A percentile compares a stretch with the other conserved stretches of the same genome.
Evolutionary conservation across 2,113 vertebrate species (phyloP).

Genomic region (human (Homo sapiens)): DNA sequence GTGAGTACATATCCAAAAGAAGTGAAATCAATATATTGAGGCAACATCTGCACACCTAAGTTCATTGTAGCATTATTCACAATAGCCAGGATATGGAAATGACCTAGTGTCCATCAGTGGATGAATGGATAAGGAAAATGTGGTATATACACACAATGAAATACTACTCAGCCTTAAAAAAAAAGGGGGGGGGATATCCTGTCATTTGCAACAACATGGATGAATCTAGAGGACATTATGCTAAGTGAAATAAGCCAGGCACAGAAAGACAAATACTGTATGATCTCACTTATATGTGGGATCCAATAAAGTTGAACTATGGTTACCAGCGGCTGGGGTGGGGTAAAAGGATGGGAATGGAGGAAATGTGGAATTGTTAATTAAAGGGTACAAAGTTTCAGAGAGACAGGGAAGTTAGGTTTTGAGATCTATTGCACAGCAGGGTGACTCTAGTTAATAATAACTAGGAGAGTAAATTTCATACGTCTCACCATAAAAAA

Average conservation of each 20-base stretch:
- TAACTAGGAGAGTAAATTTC: not conserved
- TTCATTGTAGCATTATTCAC: not conserved
- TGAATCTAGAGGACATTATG: not conserved
- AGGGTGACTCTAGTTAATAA: not conserved
- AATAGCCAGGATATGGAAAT: not conserved
- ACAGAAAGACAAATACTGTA: not conserved
- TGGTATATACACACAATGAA: too few relatives aligned
- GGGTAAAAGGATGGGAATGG: too few relatives aligned
- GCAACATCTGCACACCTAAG: too few relatives aligned
- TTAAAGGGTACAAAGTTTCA: not conserved
- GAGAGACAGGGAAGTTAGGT: not conserved
- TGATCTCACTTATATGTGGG: not conserved
- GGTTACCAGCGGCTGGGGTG: accelerated
- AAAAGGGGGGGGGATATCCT: not conserved
- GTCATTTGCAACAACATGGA: too few relatives aligned
- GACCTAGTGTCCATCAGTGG: too few relatives aligned
- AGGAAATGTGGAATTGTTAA: not conserved
- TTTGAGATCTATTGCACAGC: not conserved
- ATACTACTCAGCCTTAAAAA: not conserved
- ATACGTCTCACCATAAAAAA: not conserved
- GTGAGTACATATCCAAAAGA: not conserved
- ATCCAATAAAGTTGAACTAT: not conserved
- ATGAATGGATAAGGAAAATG: too few relatives aligned
- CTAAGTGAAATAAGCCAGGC: not conserved
- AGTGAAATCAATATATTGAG: not conserved